Conservation (phyloP, 2,797 vertebrate species). For the Acomys russatus region DNA sequence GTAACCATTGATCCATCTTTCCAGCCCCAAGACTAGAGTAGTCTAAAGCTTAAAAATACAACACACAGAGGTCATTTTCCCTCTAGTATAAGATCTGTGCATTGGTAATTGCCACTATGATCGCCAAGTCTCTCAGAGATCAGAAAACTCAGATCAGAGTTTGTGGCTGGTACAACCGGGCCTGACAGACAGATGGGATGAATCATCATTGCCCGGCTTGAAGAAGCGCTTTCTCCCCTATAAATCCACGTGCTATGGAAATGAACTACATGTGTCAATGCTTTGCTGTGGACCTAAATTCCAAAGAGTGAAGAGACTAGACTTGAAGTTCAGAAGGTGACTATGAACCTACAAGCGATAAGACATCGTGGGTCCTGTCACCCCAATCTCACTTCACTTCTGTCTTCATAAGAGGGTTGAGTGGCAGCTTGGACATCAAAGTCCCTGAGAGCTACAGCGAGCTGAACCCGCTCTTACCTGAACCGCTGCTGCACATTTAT, state of each 20-base stretch:
- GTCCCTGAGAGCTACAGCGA: slow-evolving; percentile 70
- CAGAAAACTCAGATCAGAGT: slow-evolving; percentile 72
- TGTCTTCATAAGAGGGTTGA: slow-evolving; percentile 82
- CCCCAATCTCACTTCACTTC: slow-evolving; percentile 80
- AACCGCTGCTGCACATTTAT: slow-evolving; percentile 77
- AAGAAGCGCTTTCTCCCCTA: slow-evolving; percentile 68
- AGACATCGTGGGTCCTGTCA: slow-evolving; percentile 78
- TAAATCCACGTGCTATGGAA: slow-evolving; percentile 81
- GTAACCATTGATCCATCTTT: neutral
- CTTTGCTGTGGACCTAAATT: slow-evolving; percentile 82
- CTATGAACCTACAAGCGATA: slow-evolving; percentile 78
- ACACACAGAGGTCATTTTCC: slow-evolving; percentile 66
- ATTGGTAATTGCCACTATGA: slow-evolving; percentile 56
- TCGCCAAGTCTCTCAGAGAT: slow-evolving; percentile 71
- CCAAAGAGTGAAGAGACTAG: slow-evolving; percentile 80
- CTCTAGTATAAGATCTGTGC: neutral
- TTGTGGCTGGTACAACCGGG: slow-evolving; percentile 61
- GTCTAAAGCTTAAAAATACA: neutral
- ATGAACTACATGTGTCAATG: slow-evolving; percentile 87
- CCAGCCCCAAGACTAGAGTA: neutral
- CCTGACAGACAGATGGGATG: slow-evolving; percentile 48
- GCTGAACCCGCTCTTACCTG: slow-evolving; percentile 84
- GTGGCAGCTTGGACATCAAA: slow-evolving; percentile 80
- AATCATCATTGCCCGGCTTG: slow-evolving; percentile 72
- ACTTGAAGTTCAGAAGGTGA: slow-evolving; percentile 79